These are phyloP conservation scores for Danionella dracula DNA, from an alignment of 2,797 vertebrate species.

Conservation along the genomic window DNA sequence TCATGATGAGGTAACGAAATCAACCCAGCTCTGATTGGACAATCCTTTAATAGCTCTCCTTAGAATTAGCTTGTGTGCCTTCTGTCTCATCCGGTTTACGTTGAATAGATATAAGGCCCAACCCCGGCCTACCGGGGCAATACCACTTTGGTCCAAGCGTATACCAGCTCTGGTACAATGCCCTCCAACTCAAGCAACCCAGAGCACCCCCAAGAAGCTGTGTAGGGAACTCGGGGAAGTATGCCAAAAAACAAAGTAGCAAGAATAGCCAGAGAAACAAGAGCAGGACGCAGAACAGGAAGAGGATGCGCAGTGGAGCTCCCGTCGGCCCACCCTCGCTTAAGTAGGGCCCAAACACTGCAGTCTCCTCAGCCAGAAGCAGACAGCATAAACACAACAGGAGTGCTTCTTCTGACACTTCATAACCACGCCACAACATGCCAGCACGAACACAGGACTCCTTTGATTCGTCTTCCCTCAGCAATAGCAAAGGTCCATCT, in stretches of 20 bases:
- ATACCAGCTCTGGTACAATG: conserved; percentile 84
- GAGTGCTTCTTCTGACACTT: conserved; percentile 83
- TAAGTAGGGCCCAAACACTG: conserved; percentile 82
- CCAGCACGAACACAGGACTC: conserved; percentile 69
- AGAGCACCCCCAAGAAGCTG: conserved; percentile 82
- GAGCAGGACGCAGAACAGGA: conserved; percentile 79
- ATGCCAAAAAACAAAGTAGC: conserved; percentile 78
- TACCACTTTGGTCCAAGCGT: conserved; percentile 72
- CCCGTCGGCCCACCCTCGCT: conserved; percentile 72
- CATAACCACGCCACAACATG: conserved; percentile 83
- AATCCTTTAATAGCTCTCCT: neutral
- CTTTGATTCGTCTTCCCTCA: conserved; percentile 72
- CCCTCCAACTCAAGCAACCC: conserved; percentile 78
- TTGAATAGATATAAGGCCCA: conserved; percentile 70
- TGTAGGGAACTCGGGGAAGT: conserved; percentile 82
- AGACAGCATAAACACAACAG: conserved; percentile 84
- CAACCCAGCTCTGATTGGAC: no score
- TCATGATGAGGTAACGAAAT: neutral
- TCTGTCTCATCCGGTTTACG: neutral
- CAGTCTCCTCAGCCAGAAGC: conserved; percentile 79
- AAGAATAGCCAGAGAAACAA: conserved; percentile 82
- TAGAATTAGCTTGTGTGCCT: neutral
- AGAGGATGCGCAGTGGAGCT: conserved; percentile 78
- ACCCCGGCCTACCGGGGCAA: conserved; percentile 80
- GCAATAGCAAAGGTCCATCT: conserved; percentile 62